Conservation (phyloP, 2,888 invertebrate species). For the Holacanthella duospinosa region DNA sequence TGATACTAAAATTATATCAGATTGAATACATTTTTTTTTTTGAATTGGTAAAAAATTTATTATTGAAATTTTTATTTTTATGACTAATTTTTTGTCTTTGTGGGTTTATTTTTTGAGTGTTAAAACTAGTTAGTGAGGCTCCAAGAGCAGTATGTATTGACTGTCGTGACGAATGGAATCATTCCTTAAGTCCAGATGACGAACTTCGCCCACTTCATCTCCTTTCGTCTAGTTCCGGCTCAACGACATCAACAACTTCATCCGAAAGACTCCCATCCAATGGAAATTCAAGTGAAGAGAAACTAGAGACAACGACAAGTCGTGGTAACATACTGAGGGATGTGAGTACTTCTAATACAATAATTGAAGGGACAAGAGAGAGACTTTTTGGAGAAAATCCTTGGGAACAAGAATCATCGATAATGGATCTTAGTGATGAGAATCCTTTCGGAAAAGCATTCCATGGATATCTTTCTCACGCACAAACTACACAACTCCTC, state of each 20-base stretch:
- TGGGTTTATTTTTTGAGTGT: conserved; percentile 18
- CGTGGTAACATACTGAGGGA: too few relatives aligned
- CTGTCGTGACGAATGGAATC: conserved; percentile 21
- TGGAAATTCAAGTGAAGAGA: background rate
- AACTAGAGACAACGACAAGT: too few relatives aligned
- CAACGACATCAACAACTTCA: background rate
- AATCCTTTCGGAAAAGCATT: conserved; percentile 42
- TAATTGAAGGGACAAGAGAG: background rate
- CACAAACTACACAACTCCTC: conserved; percentile 28
- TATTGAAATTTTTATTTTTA: background rate
- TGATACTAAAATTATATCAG: background rate
- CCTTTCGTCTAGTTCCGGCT: background rate
- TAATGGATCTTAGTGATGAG: conserved; percentile 41
- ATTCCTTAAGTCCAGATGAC: conserved; percentile 12
- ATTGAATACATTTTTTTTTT: conserved; percentile 1
- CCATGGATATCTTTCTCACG: conserved; percentile 35
- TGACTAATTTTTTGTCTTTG: background rate
- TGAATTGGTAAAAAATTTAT: background rate
- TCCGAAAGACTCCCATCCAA: background rate
- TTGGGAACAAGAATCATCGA: background rate
- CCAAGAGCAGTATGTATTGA: conserved; percentile 32
- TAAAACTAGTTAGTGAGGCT: conserved; percentile 35
- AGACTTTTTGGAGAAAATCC: background rate
- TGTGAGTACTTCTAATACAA: background rate
- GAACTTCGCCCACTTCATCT: background rate